A percentile compares a stretch with the other conserved stretches of the same genome.
These are phyloP conservation scores for Myotis davidii DNA, from an alignment of 2,113 vertebrate genomes.

Conservation along the genomic window DNA sequence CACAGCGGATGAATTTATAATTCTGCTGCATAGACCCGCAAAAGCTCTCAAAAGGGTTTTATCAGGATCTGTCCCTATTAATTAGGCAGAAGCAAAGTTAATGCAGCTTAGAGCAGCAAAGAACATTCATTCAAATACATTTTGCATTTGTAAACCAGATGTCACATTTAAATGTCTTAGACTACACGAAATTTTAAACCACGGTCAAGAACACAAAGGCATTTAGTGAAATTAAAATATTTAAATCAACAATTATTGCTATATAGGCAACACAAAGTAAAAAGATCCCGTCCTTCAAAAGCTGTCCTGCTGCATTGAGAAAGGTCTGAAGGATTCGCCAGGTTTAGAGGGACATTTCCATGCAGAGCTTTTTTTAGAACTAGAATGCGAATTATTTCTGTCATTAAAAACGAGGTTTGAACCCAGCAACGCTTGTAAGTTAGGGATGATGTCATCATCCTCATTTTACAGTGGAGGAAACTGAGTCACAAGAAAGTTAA, in stretches of 20 bases:
- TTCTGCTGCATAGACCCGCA: background rate
- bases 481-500: background rate
- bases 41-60: background rate
- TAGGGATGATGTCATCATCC: background rate
- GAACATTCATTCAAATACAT: background rate
- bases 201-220: background rate
- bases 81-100: conserved; percentile 43
- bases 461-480: background rate
- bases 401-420: background rate
- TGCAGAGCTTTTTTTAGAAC: background rate
- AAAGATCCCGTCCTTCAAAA: background rate
- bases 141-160: conserved; percentile 24
- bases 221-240: background rate
- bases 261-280: background rate
- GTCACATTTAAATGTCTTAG: background rate
- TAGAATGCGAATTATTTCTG: background rate
- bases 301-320: background rate
- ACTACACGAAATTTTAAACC: background rate
- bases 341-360: background rate
- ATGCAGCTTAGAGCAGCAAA: background rate
- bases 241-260: background rate
- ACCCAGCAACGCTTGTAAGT: background rate
- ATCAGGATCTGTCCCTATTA: background rate
- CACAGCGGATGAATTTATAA: background rate
- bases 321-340: background rate